These are phyloP conservation scores for Thymelicus lineola DNA, from an alignment of 2,888 invertebrate genomes.

Conservation along the genomic window DNA sequence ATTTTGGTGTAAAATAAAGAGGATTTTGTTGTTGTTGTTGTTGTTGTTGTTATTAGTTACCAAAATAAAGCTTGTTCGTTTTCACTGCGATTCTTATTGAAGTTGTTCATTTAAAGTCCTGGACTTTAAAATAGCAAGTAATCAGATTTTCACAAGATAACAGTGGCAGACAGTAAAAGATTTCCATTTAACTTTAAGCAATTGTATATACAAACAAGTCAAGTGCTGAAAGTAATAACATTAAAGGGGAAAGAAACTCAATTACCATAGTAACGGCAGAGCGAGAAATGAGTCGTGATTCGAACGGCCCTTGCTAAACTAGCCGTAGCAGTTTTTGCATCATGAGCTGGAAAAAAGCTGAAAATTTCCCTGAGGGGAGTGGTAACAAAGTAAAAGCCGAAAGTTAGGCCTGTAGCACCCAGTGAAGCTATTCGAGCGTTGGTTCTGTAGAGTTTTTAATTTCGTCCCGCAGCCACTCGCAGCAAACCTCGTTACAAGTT, in stretches of 20 bases:
- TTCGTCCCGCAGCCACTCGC: conserved; percentile 80
- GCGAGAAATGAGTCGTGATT: conserved; percentile 28
- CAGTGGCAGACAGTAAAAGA: conserved; percentile 15
- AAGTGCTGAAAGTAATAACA: conserved; percentile 38
- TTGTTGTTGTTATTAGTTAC: too few species aligned
- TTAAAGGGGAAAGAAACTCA: conserved; percentile 35
- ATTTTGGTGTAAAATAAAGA: too few species aligned
- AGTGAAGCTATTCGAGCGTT: conserved; percentile 67
- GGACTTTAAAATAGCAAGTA: conserved; percentile 4
- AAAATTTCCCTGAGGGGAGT: conserved; percentile 63
- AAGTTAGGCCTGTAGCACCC: conserved; percentile 78
- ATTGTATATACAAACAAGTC: conserved; percentile 33
- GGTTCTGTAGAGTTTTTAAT: conserved; percentile 78
- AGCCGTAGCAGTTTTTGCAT: conserved; percentile 51
- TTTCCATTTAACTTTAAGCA: conserved; percentile 30
- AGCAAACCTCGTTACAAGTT: conserved; percentile 83
- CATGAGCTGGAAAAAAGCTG: conserved; percentile 62
- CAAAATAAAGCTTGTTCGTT: too few species aligned
- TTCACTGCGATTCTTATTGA: not conserved
- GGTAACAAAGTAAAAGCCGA: conserved; percentile 74
- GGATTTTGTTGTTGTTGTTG: too few species aligned
- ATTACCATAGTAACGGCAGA: conserved; percentile 32
- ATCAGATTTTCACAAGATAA: conserved; percentile 6
- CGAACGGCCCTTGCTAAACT: conserved; percentile 33
- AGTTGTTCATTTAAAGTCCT: not conserved